Base-by-base conservation (phyloP, 1,140 invertebrate species). In the Sesamia nonagrioides region DNA sequence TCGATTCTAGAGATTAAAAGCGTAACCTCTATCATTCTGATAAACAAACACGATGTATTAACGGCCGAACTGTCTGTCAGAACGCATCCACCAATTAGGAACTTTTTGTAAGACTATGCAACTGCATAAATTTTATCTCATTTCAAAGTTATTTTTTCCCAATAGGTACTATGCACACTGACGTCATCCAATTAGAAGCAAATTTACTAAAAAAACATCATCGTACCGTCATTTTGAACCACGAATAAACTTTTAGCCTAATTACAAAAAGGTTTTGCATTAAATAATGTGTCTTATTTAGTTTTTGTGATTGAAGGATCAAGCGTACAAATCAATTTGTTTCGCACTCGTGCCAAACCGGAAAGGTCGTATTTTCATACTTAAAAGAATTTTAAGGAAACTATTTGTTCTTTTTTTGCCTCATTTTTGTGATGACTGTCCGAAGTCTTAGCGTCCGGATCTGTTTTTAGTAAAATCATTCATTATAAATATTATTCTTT, bases 301-400 rank as follows among this genome's bases (percentile, higher is more conserved):
- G 85, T 90, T 89, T 92, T 92, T 91, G 84, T 58, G 75, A 76
- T 76, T 84, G 58, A 58, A 69, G 74, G 79, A 83, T 86, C 83
- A 82, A 71, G 56, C 68, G 73, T 86, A 89, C 89, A 92, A 92
- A 91, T 89, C 89, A 89, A 91, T 89, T 88, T 88, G 82, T 73
- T 58, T 54, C 61, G 73, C 77, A 83, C 86, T 87, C 86, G 88
- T 90, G 88, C 85, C 82, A 85, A 87, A 84, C 84, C 80, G 77
- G 78, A 82, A 77, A 79, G 79, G 77, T 42, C 9, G 37, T 82
- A 61, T 37, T 48, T 80, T 77, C 56, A 18, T n/a, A 37, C 37
- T 63, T 48, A 72, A 68, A 58, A 61, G 71, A 71, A 78, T 82
- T 79, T 81, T 80, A 69, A 35, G 54, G 60, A 78, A 77, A 56